Percentiles rank a stretch among this genome's conserved stretches.
Evolutionary conservation across 2,113 vertebrate genomes (phyloP).

Genomic region (Ptilonorhynchus violaceus): DNA sequence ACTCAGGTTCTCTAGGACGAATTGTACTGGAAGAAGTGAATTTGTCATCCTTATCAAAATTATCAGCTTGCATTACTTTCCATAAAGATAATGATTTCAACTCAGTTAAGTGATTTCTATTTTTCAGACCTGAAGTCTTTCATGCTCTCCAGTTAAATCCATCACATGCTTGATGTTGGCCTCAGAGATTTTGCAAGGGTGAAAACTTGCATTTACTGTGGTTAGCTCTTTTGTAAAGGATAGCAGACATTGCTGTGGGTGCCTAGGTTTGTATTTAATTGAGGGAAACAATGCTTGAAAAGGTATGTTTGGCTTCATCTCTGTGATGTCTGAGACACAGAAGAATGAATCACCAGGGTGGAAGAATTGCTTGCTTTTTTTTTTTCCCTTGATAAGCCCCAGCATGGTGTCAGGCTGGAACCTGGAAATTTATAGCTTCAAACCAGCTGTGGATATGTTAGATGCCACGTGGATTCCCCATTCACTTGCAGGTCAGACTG

Average conservation of each 20-base stretch:
- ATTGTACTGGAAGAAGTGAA: background rate
- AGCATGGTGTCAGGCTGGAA: background rate
- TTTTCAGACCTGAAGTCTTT: background rate
- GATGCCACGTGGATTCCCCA: background rate
- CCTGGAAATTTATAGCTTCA: background rate
- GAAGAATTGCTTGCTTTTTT: background rate
- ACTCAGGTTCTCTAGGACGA: background rate
- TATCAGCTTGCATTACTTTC: background rate
- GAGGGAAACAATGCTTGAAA: slow-evolving; percentile 12
- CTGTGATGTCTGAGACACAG: background rate
- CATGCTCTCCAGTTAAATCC: background rate
- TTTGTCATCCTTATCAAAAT: slow-evolving; percentile 22
- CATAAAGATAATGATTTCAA: background rate
- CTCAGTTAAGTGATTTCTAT: background rate
- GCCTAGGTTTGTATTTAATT: slow-evolving; percentile 8
- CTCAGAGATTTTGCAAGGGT: background rate
- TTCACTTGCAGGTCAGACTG: background rate
- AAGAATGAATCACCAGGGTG: slow-evolving; percentile 11
- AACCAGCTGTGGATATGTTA: background rate
- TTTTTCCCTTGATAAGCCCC: background rate
- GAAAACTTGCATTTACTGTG: background rate
- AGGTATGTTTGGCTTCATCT: background rate
- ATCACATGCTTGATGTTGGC: background rate
- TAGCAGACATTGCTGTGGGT: background rate
- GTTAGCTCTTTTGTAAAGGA: background rate